Base-by-base conservation (phyloP, 2,113 vertebrate genomes). In the Cyrtonyx montezumae region DNA sequence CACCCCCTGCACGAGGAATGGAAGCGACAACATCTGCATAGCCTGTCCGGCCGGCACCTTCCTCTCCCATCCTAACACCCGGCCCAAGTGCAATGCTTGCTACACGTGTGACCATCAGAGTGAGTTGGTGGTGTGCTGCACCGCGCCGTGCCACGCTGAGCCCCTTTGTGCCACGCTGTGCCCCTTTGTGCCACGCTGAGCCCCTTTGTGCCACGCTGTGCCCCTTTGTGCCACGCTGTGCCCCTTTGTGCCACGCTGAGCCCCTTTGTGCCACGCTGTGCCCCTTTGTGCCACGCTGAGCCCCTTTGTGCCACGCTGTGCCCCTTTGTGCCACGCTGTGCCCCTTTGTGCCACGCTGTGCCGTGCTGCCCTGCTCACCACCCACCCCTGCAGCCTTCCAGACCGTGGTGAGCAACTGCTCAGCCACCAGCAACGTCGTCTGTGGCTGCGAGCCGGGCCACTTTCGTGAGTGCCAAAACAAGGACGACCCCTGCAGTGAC, bases 361-460 rank as follows among this genome's bases (percentile, higher is more conserved):
- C 68, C 1, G 0, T 15, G 36, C 61, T 4, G 26, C 46, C 67
- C 23, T 22, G 2, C 80, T 93, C 91, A 86, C 68, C 2, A 0
- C 37, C 61, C 5, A 4, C 67, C 51, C 51, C 58, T 28, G n/a
- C 92, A 98, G 97, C 69, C n/a, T 93, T 61, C 36, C 97, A 98
- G 92, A 90, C 61, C 0, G 93, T 70, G 55, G 40, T 96, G 65
- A 55, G 36, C 67, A 97, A 96, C 86, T 98, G 98, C 71, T 96
- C 97, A 0, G 69, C 89, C 3, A 91, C 83, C 53, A 90, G 62
- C 0, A 84, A 98, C 5, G 36, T 96, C 0, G 61, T 2, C 42
- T 98, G 98, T 0, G 95, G 95, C 69, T 98, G 98, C 1, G 26
- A 55, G 30, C n/a, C 88, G 0, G 96, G 96, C 43, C 45, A 6